Percentiles rank a stretch among this genome's conserved stretches.
Conservation (phyloP, 2,888 invertebrate genomes). For the Leucophora obtusa region DNA sequence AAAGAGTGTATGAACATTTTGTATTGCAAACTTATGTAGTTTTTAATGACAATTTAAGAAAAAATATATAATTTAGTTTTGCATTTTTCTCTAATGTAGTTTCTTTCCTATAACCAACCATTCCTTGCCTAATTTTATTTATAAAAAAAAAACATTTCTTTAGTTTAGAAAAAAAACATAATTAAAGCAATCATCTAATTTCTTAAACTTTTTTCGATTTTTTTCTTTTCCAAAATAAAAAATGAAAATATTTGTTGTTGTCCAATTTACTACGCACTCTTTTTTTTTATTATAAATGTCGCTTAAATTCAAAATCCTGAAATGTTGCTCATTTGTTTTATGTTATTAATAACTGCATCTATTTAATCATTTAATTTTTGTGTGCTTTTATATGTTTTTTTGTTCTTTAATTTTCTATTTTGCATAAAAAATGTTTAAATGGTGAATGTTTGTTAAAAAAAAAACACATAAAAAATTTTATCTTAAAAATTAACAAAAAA, state of each 20-base stretch:
- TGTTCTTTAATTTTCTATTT: slow-evolving; percentile 43
- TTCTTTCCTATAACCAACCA: no score
- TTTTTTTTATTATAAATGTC: slow-evolving; percentile 57
- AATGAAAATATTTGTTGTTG: slow-evolving; percentile 62
- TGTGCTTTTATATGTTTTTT: slow-evolving; percentile 54
- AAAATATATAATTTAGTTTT: slow-evolving; percentile 27
- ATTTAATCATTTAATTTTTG: slow-evolving; percentile 49
- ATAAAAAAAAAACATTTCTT: slow-evolving; percentile 24
- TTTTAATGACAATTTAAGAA: background rate
- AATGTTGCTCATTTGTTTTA: slow-evolving; percentile 35
- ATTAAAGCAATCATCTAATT: slow-evolving; percentile 56
- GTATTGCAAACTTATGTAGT: background rate
- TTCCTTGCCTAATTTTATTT: slow-evolving; percentile 25
- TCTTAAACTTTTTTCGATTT: slow-evolving; percentile 60
- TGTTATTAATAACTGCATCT: slow-evolving; percentile 45
- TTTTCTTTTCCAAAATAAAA: slow-evolving; percentile 60
- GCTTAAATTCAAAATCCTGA: slow-evolving; percentile 58
- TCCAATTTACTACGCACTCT: slow-evolving; percentile 64
- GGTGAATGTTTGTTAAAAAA: slow-evolving; percentile 53
- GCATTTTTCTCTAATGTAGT: slow-evolving; percentile 9
- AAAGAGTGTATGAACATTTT: no score
- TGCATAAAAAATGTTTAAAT: slow-evolving; percentile 48
- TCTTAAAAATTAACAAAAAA: slow-evolving; percentile 37
- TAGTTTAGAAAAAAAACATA: slow-evolving; percentile 53
- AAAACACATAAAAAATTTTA: slow-evolving; percentile 44